Base-by-base conservation (phyloP, 2,797 vertebrate species). In the Spheniscus humboldti region DNA sequence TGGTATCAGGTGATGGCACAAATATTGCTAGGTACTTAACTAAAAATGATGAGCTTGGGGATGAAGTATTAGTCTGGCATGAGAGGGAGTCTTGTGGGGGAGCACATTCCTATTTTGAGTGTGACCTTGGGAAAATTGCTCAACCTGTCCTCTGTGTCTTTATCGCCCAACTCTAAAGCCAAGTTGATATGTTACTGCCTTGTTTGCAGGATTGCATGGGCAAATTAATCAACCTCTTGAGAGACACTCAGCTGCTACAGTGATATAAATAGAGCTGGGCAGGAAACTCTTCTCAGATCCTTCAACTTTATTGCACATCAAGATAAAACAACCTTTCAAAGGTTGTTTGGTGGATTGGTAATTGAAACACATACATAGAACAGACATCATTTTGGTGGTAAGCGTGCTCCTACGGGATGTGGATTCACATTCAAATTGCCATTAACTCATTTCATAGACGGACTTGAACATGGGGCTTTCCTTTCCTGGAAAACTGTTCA, bases 261-360 rank as follows among this genome's bases (percentile, higher is more conserved):
- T 56, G 66, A 48, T 50, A 90, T 52, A 84, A 81, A 88, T 68
- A 92, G 75, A 59, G 43, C 59, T 67, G 43, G 16, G 27, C 83
- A 76, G 88, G 71, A 95, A 92, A 71, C n/a, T 76, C 72, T 76
- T 90, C 67, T 90, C 63, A 90, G 78, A 76, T 43, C 41, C 55
- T 84, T 94, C 73, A 93, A 53, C n/a, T 31, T 92, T 37, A 95
- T 56, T 93, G 63, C 47, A 76, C 13, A 37, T 91, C 27, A 86
- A 84, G 57, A 92, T 91, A 88, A 92, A 95, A 63, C 50, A 62
- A n/a, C 88, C 68, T 94, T 84, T 74, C 82, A 88, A 71, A 66
- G 25, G 13, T 64, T 92, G n/a, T 52, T 92, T 74, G 43, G 37
- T 60, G 35, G 50, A 39, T 69, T 78, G 35, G 23, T 69, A 77